A percentile compares a stretch with the other conserved stretches of the same genome.
phyloP scores from a whole-genome alignment of 2,797 vertebrate genomes.

The Otolemur crassicaudatus region DNA sequence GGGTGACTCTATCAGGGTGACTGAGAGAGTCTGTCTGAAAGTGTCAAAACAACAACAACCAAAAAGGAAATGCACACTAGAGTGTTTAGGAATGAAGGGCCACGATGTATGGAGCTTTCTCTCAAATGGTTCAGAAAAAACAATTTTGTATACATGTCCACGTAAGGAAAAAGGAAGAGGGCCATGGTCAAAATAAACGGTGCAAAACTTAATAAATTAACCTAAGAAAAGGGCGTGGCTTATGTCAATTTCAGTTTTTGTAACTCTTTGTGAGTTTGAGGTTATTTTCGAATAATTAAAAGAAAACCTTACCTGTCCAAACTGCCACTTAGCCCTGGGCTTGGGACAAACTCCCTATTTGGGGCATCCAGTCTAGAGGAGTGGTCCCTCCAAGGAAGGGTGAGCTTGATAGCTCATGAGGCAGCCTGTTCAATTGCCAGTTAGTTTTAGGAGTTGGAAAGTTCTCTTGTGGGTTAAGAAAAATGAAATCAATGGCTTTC shows the following conservation, averaged over 20 bases:
- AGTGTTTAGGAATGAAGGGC: conserved; percentile 8
- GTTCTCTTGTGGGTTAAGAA: background rate
- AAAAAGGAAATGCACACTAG: background rate
- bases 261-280: background rate
- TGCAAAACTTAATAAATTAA: background rate
- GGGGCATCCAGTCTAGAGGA: background rate
- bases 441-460: background rate
- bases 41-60: too few relatives aligned
- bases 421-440: background rate
- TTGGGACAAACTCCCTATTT: background rate
- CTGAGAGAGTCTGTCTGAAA: too few relatives aligned
- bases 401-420: too few relatives aligned
- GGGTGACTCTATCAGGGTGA: too few relatives aligned
- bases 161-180: background rate
- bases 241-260: background rate
- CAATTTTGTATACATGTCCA: background rate
- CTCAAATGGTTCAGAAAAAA: background rate
- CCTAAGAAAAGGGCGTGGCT: background rate
- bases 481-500: background rate
- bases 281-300: background rate
- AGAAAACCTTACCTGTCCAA: background rate
- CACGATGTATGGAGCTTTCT: background rate
- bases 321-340: background rate
- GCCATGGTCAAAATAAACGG: background rate
- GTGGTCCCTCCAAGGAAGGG: background rate